Base-by-base conservation (phyloP, 2,888 invertebrate genomes). In the Hylaea fasciaria region DNA sequence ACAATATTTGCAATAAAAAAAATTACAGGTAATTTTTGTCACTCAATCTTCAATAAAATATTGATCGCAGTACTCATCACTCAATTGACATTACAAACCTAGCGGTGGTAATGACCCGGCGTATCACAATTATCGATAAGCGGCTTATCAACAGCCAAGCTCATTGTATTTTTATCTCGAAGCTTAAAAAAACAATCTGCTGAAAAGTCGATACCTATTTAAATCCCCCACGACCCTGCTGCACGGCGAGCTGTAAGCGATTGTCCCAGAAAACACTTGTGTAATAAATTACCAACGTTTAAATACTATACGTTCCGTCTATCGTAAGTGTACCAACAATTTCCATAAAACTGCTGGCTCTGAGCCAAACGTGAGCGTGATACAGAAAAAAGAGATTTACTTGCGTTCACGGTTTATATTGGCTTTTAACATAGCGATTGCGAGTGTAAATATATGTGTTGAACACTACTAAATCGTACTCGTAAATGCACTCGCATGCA, bases 281-380 rank as follows among this genome's bases (percentile, higher is more conserved):
- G 48, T 35, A 48, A 62, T 62, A 62, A 62, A 62, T 56, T 51
- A 62, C 43, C 13, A 2, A 49, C 56, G 47, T 44, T 52, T 47
- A 60, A 48, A 52, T 52, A 51, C 61, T 51, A 50, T 44, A 35
- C 16, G 46, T 47, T 55, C 46, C 22, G 39, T 62, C 55, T 51
- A 51, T 60, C 54, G 60, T 50, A 47, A 60, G 29, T 43, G 52
- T 56, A 57, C 44, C 61, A 47, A 56, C 51, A 47, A 14, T 53
- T 56, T 61, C 46, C 41, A 51, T 51, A 48, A 54, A 54, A 46
- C 2, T 39, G 54, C 37, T 62, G 61, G 61, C 52, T 2, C 8
- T 4, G 12, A 32, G 61, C 61, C 61, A 62, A 22, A 29, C 35
- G 0, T 28, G 29, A 47, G 22, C 4, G 4, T 12, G 14, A n/a